These are phyloP conservation scores for Zaprionus taronus DNA, from an alignment of 1,140 invertebrate genomes.

Conservation along the genomic window DNA sequence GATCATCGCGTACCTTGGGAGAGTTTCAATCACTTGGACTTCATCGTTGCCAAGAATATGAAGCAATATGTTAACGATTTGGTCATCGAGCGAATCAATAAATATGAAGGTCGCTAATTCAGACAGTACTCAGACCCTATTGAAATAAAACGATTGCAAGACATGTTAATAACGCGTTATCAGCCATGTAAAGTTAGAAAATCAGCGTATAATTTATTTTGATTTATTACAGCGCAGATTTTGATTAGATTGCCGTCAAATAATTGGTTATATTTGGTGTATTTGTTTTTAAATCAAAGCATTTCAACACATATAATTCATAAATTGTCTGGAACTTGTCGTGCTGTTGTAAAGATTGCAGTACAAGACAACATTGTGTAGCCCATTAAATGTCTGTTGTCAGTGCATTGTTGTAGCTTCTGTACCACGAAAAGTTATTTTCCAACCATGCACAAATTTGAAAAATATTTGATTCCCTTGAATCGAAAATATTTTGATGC, in stretches of 20 bases:
- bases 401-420: too few relatives aligned
- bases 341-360: not conserved
- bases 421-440: too few relatives aligned
- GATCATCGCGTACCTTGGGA: slow-evolving; percentile 85
- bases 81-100: slow-evolving; percentile 57
- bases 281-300: not conserved
- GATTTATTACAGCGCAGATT: slow-evolving; percentile 12
- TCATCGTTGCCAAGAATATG: slow-evolving; percentile 87
- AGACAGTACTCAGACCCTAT: not conserved
- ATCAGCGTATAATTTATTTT: not conserved
- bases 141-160: slow-evolving; percentile 16
- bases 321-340: not conserved
- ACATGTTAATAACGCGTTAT: not conserved
- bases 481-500: too few relatives aligned
- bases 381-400: accelerated
- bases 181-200: not conserved
- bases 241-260: slow-evolving; percentile 14
- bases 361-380: too few relatives aligned
- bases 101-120: slow-evolving; percentile 49
- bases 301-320: not conserved
- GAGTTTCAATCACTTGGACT: slow-evolving; percentile 90
- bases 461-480: too few relatives aligned
- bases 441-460: too few relatives aligned
- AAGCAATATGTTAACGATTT: slow-evolving; percentile 86
- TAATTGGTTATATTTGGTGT: not conserved